Evolutionary conservation across 2,888 invertebrate species (phyloP).

Genomic region (Zeuzera pyrina): DNA sequence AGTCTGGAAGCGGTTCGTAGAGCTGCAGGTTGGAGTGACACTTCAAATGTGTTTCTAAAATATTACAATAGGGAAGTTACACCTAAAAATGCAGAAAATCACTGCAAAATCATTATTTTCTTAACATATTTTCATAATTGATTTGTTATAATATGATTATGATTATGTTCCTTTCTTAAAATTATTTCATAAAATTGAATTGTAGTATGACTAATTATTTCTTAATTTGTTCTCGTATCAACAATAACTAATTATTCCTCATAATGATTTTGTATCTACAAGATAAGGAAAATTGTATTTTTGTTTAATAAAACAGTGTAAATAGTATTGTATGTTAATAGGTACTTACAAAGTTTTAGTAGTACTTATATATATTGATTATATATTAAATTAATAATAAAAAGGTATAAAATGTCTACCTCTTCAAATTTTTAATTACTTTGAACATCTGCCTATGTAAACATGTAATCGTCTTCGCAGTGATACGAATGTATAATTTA

Average conservation of each 20-base stretch:
- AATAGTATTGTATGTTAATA: not conserved
- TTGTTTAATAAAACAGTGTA: not conserved
- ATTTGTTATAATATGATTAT: too few species aligned
- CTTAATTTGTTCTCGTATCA: too few species aligned
- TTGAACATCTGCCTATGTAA: not conserved
- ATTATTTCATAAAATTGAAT: too few species aligned
- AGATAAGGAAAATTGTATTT: not conserved
- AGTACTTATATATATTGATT: not conserved
- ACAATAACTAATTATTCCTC: too few species aligned
- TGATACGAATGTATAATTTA: not conserved
- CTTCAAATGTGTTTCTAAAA: not conserved
- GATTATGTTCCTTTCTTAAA: too few species aligned
- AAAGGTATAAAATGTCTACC: too few species aligned
- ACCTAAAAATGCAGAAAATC: too few species aligned
- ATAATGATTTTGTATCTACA: not conserved
- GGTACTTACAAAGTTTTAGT: not conserved
- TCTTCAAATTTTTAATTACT: not conserved
- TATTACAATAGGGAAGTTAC: constrained; percentile 1
- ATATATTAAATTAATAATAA: too few species aligned
- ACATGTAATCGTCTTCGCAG: too few species aligned
- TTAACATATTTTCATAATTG: too few species aligned
- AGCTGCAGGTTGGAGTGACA: not conserved
- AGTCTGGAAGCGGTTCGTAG: not conserved
- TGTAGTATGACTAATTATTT: too few species aligned
- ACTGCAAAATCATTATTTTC: too few species aligned